phyloP scores from a whole-genome alignment of 2,888 invertebrate genomes.

The Lacanobia wlatinum region DNA sequence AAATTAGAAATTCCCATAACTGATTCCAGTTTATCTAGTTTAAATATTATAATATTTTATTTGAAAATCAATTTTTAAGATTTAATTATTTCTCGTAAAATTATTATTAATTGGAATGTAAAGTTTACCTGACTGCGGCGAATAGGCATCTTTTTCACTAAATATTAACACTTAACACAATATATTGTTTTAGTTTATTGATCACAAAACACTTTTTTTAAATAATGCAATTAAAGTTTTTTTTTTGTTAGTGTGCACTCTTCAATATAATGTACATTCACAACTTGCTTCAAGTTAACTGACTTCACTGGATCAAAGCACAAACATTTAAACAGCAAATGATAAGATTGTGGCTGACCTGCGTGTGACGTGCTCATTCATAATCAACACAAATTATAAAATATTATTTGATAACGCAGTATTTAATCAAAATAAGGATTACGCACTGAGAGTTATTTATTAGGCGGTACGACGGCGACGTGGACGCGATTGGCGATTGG shows the following conservation, averaged over 20 bases:
- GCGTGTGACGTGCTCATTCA: slow-evolving; percentile 83
- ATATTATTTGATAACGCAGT: slow-evolving; percentile 81
- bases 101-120: slow-evolving; percentile 7
- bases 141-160: slow-evolving; percentile 83
- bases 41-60: neutral
- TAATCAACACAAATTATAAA: slow-evolving; percentile 87
- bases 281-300: slow-evolving; percentile 85
- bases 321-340: slow-evolving; percentile 88
- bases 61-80: neutral
- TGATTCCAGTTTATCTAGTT: neutral
- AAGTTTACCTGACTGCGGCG: slow-evolving; percentile 86
- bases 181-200: slow-evolving; percentile 47
- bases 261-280: slow-evolving; percentile 75
- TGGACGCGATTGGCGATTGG: slow-evolving; percentile 67
- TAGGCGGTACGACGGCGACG: slow-evolving; percentile 45
- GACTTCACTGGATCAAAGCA: slow-evolving; percentile 87
- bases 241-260: slow-evolving; percentile 64
- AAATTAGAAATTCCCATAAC: neutral
- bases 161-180: slow-evolving; percentile 61
- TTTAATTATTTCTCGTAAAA: neutral
- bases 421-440: slow-evolving; percentile 85
- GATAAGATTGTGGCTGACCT: slow-evolving; percentile 89
- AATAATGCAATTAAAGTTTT: slow-evolving; percentile 36
- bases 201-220: slow-evolving; percentile 64
- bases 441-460: slow-evolving; percentile 75